phyloP scores from a whole-genome alignment of 1,140 invertebrate species.

The Drosophila tani region DNA sequence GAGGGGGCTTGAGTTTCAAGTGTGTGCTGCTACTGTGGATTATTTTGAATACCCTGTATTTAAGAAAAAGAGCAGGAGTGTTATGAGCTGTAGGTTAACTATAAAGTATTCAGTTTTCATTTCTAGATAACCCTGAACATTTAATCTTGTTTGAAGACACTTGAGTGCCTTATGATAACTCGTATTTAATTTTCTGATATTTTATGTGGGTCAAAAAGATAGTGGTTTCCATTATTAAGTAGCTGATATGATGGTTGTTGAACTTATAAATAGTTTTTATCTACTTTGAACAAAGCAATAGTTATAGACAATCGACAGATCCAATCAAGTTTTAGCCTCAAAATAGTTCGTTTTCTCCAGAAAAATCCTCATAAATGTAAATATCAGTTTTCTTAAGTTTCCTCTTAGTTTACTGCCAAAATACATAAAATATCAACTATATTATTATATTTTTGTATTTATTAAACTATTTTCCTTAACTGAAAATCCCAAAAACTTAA shows the following conservation, averaged over 20 bases:
- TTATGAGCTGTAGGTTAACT: background rate
- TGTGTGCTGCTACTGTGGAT: slow-evolving; percentile 19
- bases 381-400: too few species aligned
- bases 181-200: background rate
- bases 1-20: slow-evolving; percentile 8
- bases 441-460: too few species aligned
- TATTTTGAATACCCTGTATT: slow-evolving; percentile 16
- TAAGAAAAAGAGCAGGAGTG: background rate
- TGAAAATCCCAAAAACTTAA: too few species aligned
- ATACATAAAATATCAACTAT: too few species aligned
- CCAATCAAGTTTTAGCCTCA: too few species aligned
- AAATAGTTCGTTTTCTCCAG: too few species aligned
- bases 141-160: background rate
- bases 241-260: slow-evolving; percentile 1
- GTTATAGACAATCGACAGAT: background rate
- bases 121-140: background rate
- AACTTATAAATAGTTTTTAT: background rate
- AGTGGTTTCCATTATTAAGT: background rate
- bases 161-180: background rate
- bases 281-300: background rate
- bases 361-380: too few species aligned
- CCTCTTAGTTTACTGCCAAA: too few species aligned
- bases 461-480: too few species aligned
- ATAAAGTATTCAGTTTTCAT: background rate
- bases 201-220: slow-evolving; percentile 3